Percentiles rank a stretch among this genome's conserved stretches.
Evolutionary conservation across 1,140 invertebrate species (phyloP).

Genomic region (Microplitis demolitor): DNA sequence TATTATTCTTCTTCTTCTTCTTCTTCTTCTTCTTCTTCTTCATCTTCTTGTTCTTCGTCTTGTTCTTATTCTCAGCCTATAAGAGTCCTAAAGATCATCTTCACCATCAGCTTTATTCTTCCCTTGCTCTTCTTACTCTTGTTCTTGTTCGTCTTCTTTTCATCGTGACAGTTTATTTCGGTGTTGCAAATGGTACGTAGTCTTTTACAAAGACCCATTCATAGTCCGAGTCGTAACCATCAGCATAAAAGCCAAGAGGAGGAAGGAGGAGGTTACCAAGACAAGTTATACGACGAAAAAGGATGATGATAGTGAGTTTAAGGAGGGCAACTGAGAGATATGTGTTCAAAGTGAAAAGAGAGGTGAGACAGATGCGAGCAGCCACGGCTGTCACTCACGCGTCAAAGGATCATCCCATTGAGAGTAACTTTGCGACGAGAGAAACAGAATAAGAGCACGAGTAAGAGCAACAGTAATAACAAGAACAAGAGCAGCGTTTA

Average conservation of each 20-base stretch:
- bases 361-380: slow-evolving; percentile 44
- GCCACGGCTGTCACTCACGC: slow-evolving; percentile 50
- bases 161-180: slow-evolving; percentile 38
- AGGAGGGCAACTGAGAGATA: slow-evolving; percentile 35
- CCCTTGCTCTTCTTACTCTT: slow-evolving; percentile 12
- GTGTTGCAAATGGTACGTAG: slow-evolving; percentile 31
- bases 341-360: slow-evolving; percentile 36
- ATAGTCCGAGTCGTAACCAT: slow-evolving; percentile 33
- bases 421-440: slow-evolving; percentile 1
- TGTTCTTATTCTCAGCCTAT: background rate
- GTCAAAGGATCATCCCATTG: slow-evolving; percentile 46
- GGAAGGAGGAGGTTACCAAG: slow-evolving; percentile 15
- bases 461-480: background rate
- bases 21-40: too few species aligned
- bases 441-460: background rate
- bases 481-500: background rate
- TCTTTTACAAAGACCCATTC: slow-evolving; percentile 41
- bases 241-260: slow-evolving; percentile 6
- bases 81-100: background rate
- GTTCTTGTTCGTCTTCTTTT: slow-evolving; percentile 20
- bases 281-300: slow-evolving; percentile 33
- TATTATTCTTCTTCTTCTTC: too few species aligned
- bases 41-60: too few species aligned
- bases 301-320: slow-evolving; percentile 29
- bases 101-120: background rate